Conservation (phyloP, 2,888 invertebrate species). For the Hydrotaea cyrtoneurina region DNA sequence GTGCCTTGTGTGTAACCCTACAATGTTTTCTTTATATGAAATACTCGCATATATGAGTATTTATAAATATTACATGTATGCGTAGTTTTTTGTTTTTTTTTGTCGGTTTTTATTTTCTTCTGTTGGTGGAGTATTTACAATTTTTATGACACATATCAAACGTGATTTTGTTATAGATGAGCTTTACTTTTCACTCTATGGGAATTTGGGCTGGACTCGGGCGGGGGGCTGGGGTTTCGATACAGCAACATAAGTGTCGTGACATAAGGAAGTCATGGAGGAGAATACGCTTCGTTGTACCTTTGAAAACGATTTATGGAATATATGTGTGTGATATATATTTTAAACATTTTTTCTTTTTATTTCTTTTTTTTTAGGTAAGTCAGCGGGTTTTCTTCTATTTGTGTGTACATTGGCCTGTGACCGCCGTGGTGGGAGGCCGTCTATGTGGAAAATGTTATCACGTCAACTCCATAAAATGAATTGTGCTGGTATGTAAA, state of each 20-base stretch:
- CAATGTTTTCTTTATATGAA: not conserved
- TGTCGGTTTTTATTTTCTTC: too few relatives aligned
- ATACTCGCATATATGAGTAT: not conserved
- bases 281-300: not conserved
- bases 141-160: slow-evolving; percentile 62
- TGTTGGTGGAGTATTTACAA: slow-evolving; percentile 38
- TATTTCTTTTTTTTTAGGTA: slow-evolving; percentile 11
- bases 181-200: slow-evolving; percentile 6
- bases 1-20: not conserved
- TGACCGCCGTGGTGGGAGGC: not conserved
- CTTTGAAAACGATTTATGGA: slow-evolving; percentile 14
- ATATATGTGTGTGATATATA: slow-evolving; percentile 30
- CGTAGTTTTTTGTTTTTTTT: not conserved
- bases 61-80: slow-evolving; percentile 9
- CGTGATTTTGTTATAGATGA: slow-evolving; percentile 61
- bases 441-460: not conserved
- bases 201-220: too few relatives aligned
- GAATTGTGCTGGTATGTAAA: slow-evolving; percentile 17
- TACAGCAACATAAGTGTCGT: not conserved
- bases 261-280: not conserved
- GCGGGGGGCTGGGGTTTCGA: too few relatives aligned
- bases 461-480: slow-evolving; percentile 9
- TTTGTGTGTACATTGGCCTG: not conserved
- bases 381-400: not conserved
- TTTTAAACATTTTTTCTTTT: not conserved